Evolutionary conservation across 2,888 invertebrate genomes (phyloP).

Genomic region (Schizaphis graminum): DNA sequence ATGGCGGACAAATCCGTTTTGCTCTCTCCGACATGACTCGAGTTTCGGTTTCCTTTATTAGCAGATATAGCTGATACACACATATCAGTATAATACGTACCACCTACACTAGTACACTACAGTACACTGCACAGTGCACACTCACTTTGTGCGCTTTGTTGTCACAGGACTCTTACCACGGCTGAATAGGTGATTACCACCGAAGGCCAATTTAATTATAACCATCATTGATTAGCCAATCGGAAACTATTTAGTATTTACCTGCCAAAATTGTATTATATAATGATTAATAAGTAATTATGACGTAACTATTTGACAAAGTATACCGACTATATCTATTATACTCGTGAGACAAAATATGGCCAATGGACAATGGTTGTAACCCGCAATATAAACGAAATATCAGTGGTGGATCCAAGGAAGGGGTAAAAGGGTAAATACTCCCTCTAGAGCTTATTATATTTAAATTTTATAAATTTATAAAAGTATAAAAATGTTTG

Average conservation of each 20-base stretch:
- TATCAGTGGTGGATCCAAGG: too few species aligned
- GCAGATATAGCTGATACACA: neutral
- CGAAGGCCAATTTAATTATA: neutral
- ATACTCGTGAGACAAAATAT: too few species aligned
- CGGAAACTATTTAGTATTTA: neutral
- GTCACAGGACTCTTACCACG: neutral
- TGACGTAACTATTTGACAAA: neutral
- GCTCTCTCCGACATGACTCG: neutral
- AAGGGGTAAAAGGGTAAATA: too few species aligned
- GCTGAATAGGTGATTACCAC: neutral
- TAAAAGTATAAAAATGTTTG: too few species aligned
- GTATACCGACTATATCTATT: neutral
- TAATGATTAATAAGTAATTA: neutral
- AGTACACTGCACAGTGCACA: neutral
- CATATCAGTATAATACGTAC: neutral
- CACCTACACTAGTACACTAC: neutral
- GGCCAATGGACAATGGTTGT: neutral
- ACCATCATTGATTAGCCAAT: neutral
- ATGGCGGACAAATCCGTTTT: slow-evolving; percentile 10
- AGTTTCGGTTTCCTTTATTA: neutral
- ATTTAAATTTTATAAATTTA: too few species aligned
- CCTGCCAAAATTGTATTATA: neutral
- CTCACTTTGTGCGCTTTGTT: neutral
- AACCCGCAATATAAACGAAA: too few species aligned
- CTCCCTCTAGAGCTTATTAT: too few species aligned